Evolutionary conservation across 2,888 invertebrate genomes (phyloP), one percentile per base, ranked within the genome.

Genomic region (Resseliella maxima): DNA sequence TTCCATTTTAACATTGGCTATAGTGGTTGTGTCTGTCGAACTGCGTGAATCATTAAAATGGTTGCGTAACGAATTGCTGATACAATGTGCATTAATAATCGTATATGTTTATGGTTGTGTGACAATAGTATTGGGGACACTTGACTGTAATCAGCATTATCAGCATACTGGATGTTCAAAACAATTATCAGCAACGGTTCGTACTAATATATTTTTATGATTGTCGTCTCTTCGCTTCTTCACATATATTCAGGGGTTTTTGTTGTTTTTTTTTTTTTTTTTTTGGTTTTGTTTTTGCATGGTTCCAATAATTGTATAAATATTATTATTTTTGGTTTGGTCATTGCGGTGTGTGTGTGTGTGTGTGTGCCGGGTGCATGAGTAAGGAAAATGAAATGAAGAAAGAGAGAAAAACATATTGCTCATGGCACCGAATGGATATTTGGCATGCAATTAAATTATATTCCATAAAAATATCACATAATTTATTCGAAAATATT

Each of bases 141-240:
- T 24, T n/a, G 27, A 27, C 18, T 85, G 85, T 18, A 31, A 85
- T 85, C 24, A n/a, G 18, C 31, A n/a, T 1, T 10, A 12, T 45
- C 36, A 24, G 12, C 1, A n/a, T n/a, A 36, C 27, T 85, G 85
- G 46, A 3, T 85, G 85, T 46, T 31, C 85, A 85, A 41, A 31
- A 31, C 85, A 85, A 85, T 45, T 45, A 85, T 27, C 31, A 85
- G 85, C 85, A 85, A 46, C 85, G 85, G 85, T 85, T 85, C 18
- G 85, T 85, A 83, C 41, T 15, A 72, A 24, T 38, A 38, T 83
- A 83, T 83, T 83, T 83, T 83, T 83, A 83, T 83, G 21, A 35
- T 81, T 31, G 27, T n/a, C n/a, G n/a, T n/a, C n/a, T n/a, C n/a
- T 64, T 64, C 18, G 2, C 1, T 64, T 64, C 8, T 54, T 54